phyloP scores from a whole-genome alignment of 1,140 invertebrate species.

The Ips nitidus region DNA sequence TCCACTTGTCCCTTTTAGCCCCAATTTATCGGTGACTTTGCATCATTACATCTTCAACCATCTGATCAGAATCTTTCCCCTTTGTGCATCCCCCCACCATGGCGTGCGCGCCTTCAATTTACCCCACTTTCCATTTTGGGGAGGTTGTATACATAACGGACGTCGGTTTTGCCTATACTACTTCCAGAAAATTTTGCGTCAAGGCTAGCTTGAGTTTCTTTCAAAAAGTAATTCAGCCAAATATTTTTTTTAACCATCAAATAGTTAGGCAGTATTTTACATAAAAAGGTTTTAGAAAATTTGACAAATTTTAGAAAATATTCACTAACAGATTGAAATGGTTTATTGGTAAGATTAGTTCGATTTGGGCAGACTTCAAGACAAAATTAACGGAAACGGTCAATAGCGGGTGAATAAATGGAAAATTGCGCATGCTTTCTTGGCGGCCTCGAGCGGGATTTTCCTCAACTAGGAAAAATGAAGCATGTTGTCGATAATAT shows the following conservation, averaged over 20 bases:
- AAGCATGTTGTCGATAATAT: constrained; percentile 32
- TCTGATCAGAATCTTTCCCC: constrained; percentile 26
- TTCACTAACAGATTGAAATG: no score
- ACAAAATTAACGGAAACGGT: no score
- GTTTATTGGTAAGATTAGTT: no score
- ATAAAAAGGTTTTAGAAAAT: no score
- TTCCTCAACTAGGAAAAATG: constrained; percentile 11
- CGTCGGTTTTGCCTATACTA: constrained; percentile 13
- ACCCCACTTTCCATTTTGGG: constrained; percentile 11
- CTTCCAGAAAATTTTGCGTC: constrained; percentile 12
- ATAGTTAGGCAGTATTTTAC: no score
- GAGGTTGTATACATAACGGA: background rate
- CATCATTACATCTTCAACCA: constrained; percentile 29
- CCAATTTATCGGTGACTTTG: constrained; percentile 24
- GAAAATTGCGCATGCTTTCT: constrained; percentile 20
- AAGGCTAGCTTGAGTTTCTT: background rate
- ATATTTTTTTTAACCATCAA: no score
- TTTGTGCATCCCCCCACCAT: background rate
- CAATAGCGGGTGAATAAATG: no score
- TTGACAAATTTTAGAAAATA: no score
- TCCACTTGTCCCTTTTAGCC: constrained; percentile 16
- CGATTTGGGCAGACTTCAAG: no score
- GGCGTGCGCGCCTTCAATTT: background rate
- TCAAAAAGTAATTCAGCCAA: background rate
- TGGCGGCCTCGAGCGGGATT: constrained; percentile 10